Conservation (phyloP, 1,140 invertebrate species). For the Sesamia nonagrioides region DNA sequence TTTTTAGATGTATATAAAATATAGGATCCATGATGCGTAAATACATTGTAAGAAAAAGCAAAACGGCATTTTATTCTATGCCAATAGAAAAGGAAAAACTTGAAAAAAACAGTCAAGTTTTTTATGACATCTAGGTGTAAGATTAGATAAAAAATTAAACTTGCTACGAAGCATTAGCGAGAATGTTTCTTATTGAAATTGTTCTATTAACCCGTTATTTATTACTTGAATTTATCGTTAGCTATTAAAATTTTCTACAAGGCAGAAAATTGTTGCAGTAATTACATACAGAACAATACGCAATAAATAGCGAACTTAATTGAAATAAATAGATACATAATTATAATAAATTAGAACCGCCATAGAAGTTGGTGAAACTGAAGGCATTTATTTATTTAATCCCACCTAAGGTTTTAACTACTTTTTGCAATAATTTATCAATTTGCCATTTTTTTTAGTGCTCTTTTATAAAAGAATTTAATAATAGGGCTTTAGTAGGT, state of each 20-base stretch:
- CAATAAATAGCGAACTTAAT: conserved; percentile 12
- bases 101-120: conserved; percentile 7
- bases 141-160: conserved; percentile 8
- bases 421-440: not conserved
- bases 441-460: not conserved
- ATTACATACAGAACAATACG: conserved; percentile 23
- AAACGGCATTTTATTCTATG: conserved; percentile 8
- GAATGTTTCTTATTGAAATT: conserved; percentile 34
- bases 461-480: not conserved
- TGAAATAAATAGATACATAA: conserved; percentile 24
- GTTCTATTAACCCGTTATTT: conserved; percentile 5
- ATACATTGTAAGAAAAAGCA: not conserved
- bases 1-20: too few species aligned
- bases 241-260: conserved; percentile 19
- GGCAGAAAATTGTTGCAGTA: conserved; percentile 15
- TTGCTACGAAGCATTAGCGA: conserved; percentile 2
- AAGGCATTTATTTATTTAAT: not conserved
- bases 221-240: not conserved
- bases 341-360: conserved; percentile 30
- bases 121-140: not conserved
- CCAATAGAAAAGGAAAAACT: not conserved
- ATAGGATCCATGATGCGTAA: too few species aligned
- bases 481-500: not conserved
- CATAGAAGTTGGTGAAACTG: conserved; percentile 7
- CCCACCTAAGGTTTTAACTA: not conserved